Evolutionary conservation across 2,888 invertebrate species (phyloP), one percentile per base, ranked within the genome.

Genomic region (Acanthopleura granulata): DNA sequence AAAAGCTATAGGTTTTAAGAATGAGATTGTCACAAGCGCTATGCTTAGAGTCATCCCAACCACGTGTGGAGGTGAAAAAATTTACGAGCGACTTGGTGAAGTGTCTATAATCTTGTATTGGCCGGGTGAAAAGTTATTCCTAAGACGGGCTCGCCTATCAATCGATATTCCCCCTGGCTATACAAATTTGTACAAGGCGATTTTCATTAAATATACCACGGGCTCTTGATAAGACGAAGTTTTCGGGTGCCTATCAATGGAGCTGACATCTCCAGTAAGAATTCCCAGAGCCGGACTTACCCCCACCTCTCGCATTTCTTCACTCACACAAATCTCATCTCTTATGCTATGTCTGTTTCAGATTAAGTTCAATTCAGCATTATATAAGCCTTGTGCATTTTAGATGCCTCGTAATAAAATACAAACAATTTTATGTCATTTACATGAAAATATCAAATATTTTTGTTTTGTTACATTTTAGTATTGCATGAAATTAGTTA

Each of bases 41-140:
- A 40, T 40, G 40, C 40, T 40, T 40, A 40, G 40, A 40, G 9
- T 40, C 40, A 40, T 40, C 40, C 40, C 40, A 22, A 22, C 57
- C 57, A 57, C 57, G 57, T 57, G 57, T 22, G 22, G n/a, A 57
- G 22, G 57, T 57, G 57, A 57, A 57, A 57, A 57, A 57, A 57
- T 57, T 57, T 57, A 57, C 57, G 57, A 57, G n/a, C 57, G 3
- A 57, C n/a, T 57, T 57, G 57, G 22, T 57, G 57, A 57, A 57
- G 57, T 57, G 57, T 57, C 57, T 57, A n/a, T 57, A 57, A 57
- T 57, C 57, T 57, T 57, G n/a, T 57, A 57, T 57, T 57, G 57
- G 57, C 18, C 12, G 18, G 57, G 12, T 57, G 57, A 57, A 57
- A 57, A 57, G 57, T 57, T 57, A 57, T 57, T 57, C 12, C 57